A percentile compares a stretch with the other conserved stretches of the same genome.
Conservation (phyloP, 1,140 invertebrate species). For the Megathymus violae region DNA sequence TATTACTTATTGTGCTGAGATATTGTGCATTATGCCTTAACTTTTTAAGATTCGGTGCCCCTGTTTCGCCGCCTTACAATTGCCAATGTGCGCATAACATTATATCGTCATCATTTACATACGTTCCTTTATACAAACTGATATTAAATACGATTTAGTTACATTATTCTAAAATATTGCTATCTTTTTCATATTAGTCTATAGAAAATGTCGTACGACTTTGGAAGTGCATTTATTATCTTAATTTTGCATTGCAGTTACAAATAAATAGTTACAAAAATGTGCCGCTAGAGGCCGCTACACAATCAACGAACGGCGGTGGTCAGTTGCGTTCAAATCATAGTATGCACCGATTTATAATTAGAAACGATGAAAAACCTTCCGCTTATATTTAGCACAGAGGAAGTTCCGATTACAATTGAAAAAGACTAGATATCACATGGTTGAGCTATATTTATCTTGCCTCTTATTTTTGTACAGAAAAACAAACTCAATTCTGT, state of each 20-base stretch:
- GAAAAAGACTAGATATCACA: constrained; percentile 82
- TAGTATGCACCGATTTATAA: constrained; percentile 21
- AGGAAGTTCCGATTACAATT: constrained; percentile 34
- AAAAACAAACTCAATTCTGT: too few species aligned
- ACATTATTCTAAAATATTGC: constrained; percentile 83
- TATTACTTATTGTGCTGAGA: constrained; percentile 77
- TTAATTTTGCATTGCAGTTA: constrained; percentile 32
- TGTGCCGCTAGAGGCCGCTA: constrained; percentile 27
- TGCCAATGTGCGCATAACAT: constrained; percentile 73
- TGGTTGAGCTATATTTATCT: constrained; percentile 77
- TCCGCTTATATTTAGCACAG: constrained; percentile 18
- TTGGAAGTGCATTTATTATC: constrained; percentile 56
- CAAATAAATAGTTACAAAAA: constrained; percentile 29
- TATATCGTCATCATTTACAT: constrained; percentile 58
- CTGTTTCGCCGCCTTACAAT: constrained; percentile 62
- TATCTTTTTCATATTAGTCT: constrained; percentile 83
- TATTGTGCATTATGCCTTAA: constrained; percentile 77
- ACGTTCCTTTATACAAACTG: constrained; percentile 79
- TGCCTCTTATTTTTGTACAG: constrained; percentile 51
- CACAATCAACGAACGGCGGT: constrained; percentile 23
- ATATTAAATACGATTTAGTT: constrained; percentile 76
- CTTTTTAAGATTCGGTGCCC: constrained; percentile 70
- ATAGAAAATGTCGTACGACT: constrained; percentile 74
- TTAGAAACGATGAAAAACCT: constrained; percentile 18
- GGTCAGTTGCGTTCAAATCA: constrained; percentile 24